A percentile compares a stretch with the other conserved stretches of the same genome.
Evolutionary conservation across 2,888 invertebrate species (phyloP).

Genomic region (Hyposoter didymator): DNA sequence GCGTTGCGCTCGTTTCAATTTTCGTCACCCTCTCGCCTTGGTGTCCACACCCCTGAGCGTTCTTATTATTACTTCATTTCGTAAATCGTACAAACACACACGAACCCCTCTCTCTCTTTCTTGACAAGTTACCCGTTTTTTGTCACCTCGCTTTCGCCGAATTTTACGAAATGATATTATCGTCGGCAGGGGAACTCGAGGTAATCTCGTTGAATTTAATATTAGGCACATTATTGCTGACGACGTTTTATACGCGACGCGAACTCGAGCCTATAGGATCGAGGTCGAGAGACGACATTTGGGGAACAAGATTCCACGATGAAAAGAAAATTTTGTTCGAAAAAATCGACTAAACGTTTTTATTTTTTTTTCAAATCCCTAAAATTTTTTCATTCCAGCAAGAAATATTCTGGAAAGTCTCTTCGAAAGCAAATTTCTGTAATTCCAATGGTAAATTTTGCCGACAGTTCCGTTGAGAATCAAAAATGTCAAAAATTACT

Average conservation of each 20-base stretch:
- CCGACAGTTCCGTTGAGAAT: too few species aligned
- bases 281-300: slow-evolving; percentile 13
- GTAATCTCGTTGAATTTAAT: slow-evolving; percentile 25
- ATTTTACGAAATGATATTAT: slow-evolving; percentile 15
- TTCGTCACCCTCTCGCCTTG: slow-evolving; percentile 7
- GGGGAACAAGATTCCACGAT: neutral
- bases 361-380: too few species aligned
- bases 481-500: too few species aligned
- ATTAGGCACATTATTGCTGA: slow-evolving; percentile 19
- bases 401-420: too few species aligned
- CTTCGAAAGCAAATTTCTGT: too few species aligned
- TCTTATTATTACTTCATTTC: slow-evolving; percentile 2
- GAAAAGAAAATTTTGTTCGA: too few species aligned
- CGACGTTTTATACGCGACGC: slow-evolving; percentile 1
- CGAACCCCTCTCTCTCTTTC: neutral
- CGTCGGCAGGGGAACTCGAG: neutral
- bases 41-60: neutral
- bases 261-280: neutral
- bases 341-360: too few species aligned
- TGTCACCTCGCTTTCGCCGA: slow-evolving; percentile 33
- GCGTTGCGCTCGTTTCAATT: slow-evolving; percentile 6
- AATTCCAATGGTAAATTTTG: too few species aligned
- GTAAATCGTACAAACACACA: slow-evolving; percentile 9
- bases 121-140: slow-evolving; percentile 17
- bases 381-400: too few species aligned